Evolutionary conservation across 1,140 invertebrate genomes (phyloP).

Genomic region (Scaptodrosophila lebanonensis): DNA sequence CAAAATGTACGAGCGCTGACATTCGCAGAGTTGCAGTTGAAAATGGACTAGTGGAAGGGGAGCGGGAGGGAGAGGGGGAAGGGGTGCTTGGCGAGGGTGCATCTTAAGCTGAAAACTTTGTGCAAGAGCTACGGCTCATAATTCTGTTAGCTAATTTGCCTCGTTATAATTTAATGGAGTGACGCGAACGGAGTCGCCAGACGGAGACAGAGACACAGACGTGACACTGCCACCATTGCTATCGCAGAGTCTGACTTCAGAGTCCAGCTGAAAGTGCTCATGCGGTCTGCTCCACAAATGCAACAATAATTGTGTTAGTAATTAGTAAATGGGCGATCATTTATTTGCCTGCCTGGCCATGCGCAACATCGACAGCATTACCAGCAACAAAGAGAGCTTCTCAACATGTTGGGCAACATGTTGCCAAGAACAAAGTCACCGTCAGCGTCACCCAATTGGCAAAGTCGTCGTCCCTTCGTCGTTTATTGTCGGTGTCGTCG

Average conservation of each 20-base stretch:
- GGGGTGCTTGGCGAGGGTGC: too few species aligned
- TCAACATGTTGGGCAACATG: conserved; percentile 7
- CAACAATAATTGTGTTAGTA: conserved; percentile 58
- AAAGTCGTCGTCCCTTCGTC: conserved; percentile 8
- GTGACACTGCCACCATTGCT: not conserved
- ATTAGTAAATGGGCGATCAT: conserved; percentile 52
- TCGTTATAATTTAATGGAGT: conserved; percentile 46
- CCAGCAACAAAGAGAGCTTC: too few species aligned
- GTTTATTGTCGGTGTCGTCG: not conserved
- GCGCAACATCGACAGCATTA: too few species aligned
- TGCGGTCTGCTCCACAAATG: not conserved
- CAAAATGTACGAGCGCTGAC: not conserved
- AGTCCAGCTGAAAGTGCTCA: too few species aligned
- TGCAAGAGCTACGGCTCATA: conserved; percentile 34
- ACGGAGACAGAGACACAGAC: not conserved
- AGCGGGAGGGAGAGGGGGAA: too few species aligned
- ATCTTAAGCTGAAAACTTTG: conserved; percentile 28
- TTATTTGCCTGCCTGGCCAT: conserved; percentile 20
- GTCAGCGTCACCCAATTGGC: conserved; percentile 17
- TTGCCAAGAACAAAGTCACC: conserved; percentile 18
- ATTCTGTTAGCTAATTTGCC: conserved; percentile 63
- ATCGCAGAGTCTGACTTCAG: too few species aligned
- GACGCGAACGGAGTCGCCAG: conserved; percentile 19
- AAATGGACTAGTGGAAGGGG: too few species aligned
- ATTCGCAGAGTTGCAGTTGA: not conserved